Percentiles rank a stretch among this genome's conserved stretches.
These are phyloP conservation scores for Oxycera nigricornis DNA, from an alignment of 2,888 invertebrate genomes.

Conservation along the genomic window DNA sequence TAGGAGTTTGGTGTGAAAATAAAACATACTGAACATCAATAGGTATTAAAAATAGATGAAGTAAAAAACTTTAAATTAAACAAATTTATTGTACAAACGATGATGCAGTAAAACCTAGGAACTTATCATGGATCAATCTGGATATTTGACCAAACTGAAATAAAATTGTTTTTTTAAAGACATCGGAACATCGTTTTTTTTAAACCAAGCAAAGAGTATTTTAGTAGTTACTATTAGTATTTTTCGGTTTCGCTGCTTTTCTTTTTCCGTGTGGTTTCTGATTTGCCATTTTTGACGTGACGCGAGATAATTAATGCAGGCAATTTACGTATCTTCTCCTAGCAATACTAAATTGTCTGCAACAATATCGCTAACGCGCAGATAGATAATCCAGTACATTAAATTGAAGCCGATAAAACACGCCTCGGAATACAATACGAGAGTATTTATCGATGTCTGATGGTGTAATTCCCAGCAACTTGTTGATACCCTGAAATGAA, in stretches of 20 bases:
- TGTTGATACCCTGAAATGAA: constrained; percentile 77
- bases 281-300: constrained; percentile 28
- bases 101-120: too few species aligned
- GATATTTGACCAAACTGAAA: too few species aligned
- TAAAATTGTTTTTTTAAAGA: constrained; percentile 16
- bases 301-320: constrained; percentile 35
- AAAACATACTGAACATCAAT: too few species aligned
- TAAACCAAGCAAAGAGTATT: constrained; percentile 39
- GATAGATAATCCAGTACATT: constrained; percentile 97
- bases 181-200: constrained; percentile 28
- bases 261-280: constrained; percentile 5
- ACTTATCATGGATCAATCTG: too few species aligned
- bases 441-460: constrained; percentile 99
- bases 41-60: too few species aligned
- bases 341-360: constrained; percentile 91
- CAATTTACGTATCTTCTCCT: constrained; percentile 70
- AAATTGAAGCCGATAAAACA: constrained; percentile 99
- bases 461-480: constrained; percentile 89
- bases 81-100: too few species aligned
- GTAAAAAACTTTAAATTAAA: too few species aligned
- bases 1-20: too few species aligned
- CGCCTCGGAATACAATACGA: constrained; percentile 96
- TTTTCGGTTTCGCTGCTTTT: constrained; percentile 1
- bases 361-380: constrained; percentile 95
- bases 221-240: constrained; percentile 30